Evolutionary conservation across 2,113 vertebrate species (phyloP), one percentile per base, ranked within the genome.

Genomic region (Alligator sinensis): DNA sequence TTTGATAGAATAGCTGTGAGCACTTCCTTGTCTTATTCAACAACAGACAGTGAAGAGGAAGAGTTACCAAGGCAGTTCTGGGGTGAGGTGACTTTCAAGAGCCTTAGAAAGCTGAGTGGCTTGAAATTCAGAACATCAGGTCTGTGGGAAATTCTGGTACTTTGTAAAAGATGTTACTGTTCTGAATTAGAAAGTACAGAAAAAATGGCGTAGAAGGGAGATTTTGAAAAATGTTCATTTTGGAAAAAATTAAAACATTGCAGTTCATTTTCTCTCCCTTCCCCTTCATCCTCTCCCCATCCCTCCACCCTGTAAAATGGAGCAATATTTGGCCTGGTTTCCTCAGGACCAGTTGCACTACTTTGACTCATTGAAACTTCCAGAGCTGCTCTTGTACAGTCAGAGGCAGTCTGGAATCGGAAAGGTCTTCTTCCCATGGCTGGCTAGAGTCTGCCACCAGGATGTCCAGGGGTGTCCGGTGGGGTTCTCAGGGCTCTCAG

Each of bases 141-240:
- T 47, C 47, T 47, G 47, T 47, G 47, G 47, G 47, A 47, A 47
- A 47, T 47, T 47, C 47, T 47, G 47, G 47, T 47, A 47, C 47
- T 47, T 47, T 47, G 47, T 47, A 9, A 47, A 47, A 47, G 47
- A 47, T 77, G 58, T 9, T 91, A 92, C 96, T 91, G 59, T 93
- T 59, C 83, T 88, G 78, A 92, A 84, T 47, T 82, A 79, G 66
- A 88, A 75, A 47, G 47, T 9, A 47, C 47, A 47, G 24, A 87
- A 91, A 92, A 93, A 93, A 17, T 70, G 55, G 28, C 83, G 88
- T 93, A 80, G 27, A 87, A 81, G 95, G 27, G 34, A 91, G 95
- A 95, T 90, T 55, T 47, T 58, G 63, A 38, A 60, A 79, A 87
- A 86, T 5, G 77, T 82, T 55, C 74, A 76, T 34, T 86, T 89